Base-by-base conservation (phyloP, 2,888 invertebrate genomes). In the Melanostoma mellinum region DNA sequence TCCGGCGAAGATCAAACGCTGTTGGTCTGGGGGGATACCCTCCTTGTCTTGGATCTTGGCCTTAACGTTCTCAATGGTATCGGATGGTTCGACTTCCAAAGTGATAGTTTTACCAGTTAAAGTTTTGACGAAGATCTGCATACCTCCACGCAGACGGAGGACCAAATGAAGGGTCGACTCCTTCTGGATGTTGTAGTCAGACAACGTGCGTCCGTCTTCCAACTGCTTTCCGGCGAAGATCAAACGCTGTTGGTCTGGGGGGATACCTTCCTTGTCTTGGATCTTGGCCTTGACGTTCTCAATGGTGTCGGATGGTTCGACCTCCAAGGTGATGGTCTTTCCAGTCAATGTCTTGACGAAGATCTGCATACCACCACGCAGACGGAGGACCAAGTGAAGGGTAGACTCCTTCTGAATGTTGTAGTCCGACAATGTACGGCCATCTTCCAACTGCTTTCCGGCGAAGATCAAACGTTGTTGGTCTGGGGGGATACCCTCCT, bases 381-480 rank as follows among this genome's bases (percentile, higher is more conserved):
- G 87, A 84, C 88, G 88, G 2, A 88, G 81, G 3, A 88, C 88
- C 85, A 88, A 88, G 4, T 88, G 88, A 2, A 88, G 85, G 1
- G 86, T 98, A 97, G 92, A 98, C 97, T 86, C 97, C 93, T 85
- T 97, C 97, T 96, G 5, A 96, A 92, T 53, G 96, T 97, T 88
- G 67, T 88, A 88, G 36, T 88, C 88, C 0, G 88, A 88, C 40
- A 88, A 33, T 0, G 88, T 88, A 74, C 97, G 94, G 8, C 96
- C 97, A 93, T 97, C 97, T 92, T 97, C 97, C 88, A 98, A 91
- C 92, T 98, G 98, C 90, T 97, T 97, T 44, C 97, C 97, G 86
- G 97, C 97, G 35, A 88, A 87, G 67, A 88, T 88, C 60, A 88
- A 82, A 86, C 88, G 87, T 42, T 88, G 87, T 58, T 87, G 87